Evolutionary conservation across 1,140 invertebrate species (phyloP), one percentile per base, ranked within the genome.

Genomic region (Adoxophyes honmai): DNA sequence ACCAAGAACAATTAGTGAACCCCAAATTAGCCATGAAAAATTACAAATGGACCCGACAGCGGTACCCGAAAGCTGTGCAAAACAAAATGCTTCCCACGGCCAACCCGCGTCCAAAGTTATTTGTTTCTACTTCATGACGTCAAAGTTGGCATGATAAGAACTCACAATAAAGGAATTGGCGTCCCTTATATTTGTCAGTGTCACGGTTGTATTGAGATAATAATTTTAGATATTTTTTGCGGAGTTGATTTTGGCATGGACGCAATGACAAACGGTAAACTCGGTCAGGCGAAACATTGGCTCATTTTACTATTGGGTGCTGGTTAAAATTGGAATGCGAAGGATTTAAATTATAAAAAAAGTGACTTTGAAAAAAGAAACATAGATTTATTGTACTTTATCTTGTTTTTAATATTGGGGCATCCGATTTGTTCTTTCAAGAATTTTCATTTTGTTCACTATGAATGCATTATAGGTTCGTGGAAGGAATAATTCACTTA

Each of bases 61-160:
- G n/a, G 39, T 44, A 48, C 42, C 42, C 42, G n/a, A 18, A 44
- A 44, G 39, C 15, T 48, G 42, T 13, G 42, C 21, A 21, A 48
- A 48, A 48, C 42, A 21, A 21, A 48, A 48, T 21, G 9, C 21
- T 48, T 48, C 42, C 21, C 42, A 48, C 42, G 42, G 2, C 42
- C 42, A 48, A 21, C 39, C 39, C 16, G 11, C 42, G 42, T 33
- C 21, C 42, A 6, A 48, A 48, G 42, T 48, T 48, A 48, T 48
- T 48, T 48, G 42, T 48, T 48, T 48, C 21, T 18, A 21, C 42
- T 48, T 48, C 21, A 48, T 48, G 42, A 48, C 42, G 42, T 48
- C 42, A 33, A 48, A 48, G 10, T 48, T 48, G 42, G 42, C 42
- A 48, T 48, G 42, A 48, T 48, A 48, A 48, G 28, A 48, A 48